A percentile compares a stretch with the other conserved stretches of the same genome.
These are phyloP conservation scores for Synergus gifuensis DNA, from an alignment of 2,888 invertebrate species.

Conservation along the genomic window DNA sequence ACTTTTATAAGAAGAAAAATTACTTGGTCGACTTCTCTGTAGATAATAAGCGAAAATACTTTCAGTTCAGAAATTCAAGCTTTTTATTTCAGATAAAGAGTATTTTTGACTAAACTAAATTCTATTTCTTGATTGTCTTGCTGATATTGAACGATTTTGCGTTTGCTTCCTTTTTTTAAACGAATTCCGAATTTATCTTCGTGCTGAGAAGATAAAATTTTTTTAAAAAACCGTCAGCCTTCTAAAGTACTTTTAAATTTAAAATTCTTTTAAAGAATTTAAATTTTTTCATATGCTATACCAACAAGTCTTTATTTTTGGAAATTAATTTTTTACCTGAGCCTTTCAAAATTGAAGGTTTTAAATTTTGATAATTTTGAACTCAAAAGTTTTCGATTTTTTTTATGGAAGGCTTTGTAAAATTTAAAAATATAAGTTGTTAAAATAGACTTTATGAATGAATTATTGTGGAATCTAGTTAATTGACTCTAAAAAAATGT, in stretches of 20 bases:
- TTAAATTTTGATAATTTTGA: neutral
- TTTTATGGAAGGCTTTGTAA: neutral
- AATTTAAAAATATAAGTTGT: neutral
- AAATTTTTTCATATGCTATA: neutral
- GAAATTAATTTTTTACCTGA: neutral
- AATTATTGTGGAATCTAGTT: neutral
- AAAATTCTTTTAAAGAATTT: neutral
- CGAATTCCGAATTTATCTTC: neutral
- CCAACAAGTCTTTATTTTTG: neutral
- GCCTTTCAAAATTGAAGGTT: neutral
- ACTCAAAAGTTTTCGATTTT: neutral
- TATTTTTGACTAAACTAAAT: slow-evolving; percentile 26
- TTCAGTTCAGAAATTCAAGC: slow-evolving; percentile 29
- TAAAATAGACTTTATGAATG: neutral
- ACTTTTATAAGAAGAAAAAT: neutral
- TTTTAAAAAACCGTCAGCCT: neutral
- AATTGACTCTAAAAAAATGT: neutral
- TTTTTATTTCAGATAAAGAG: slow-evolving; percentile 11
- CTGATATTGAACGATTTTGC: slow-evolving; percentile 27
- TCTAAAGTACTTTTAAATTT: neutral
- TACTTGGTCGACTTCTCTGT: slow-evolving; percentile 8
- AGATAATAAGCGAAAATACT: slow-evolving; percentile 21
- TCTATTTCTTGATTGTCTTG: slow-evolving; percentile 38
- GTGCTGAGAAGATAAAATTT: neutral
- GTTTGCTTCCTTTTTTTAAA: neutral